phyloP scores from a whole-genome alignment of 1,140 invertebrate genomes.

The Zelostemma sp. region DNA sequence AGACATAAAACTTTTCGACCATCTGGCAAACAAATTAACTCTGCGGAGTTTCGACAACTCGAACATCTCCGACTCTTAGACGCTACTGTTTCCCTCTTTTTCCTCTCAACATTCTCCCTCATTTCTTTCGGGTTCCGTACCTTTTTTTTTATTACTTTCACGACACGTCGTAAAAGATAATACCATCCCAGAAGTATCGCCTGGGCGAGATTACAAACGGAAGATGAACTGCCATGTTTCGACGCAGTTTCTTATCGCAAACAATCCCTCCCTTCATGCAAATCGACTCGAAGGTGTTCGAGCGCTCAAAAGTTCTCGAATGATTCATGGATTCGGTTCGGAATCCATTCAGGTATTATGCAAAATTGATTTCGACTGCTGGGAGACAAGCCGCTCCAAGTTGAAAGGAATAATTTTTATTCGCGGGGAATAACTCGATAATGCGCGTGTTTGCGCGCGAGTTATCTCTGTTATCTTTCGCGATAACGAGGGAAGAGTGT shows the following conservation, averaged over 20 bases:
- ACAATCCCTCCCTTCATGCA: conserved; percentile 13
- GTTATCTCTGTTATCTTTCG: conserved; percentile 33
- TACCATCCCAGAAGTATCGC: conserved; percentile 31
- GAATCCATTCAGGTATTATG: conserved; percentile 27
- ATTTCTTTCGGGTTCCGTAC: conserved; percentile 6
- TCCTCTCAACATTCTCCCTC: conserved; percentile 2
- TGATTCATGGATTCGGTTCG: conserved; percentile 21
- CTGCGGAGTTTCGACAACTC: conserved; percentile 41
- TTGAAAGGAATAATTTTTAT: conserved; percentile 32
- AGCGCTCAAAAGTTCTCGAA: conserved; percentile 15
- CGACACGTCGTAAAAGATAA: conserved; percentile 38
- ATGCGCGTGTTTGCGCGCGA: conserved; percentile 32
- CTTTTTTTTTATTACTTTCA: conserved; percentile 2
- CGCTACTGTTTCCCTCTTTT: conserved; percentile 19
- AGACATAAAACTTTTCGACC: too few species aligned
- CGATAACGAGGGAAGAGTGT: conserved; percentile 39
- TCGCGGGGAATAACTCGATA: conserved; percentile 39
- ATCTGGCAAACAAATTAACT: too few species aligned
- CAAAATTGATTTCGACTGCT: conserved; percentile 33
- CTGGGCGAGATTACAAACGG: conserved; percentile 32
- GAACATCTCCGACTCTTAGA: conserved; percentile 23
- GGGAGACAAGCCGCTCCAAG: conserved; percentile 7
- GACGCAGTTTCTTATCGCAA: conserved; percentile 19
- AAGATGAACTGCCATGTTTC: conserved; percentile 26
- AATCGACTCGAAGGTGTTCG: background rate